Evolutionary conservation across 2,113 vertebrate genomes (phyloP), one percentile per base, ranked within the genome.

Genomic region (Sciurus niger): DNA sequence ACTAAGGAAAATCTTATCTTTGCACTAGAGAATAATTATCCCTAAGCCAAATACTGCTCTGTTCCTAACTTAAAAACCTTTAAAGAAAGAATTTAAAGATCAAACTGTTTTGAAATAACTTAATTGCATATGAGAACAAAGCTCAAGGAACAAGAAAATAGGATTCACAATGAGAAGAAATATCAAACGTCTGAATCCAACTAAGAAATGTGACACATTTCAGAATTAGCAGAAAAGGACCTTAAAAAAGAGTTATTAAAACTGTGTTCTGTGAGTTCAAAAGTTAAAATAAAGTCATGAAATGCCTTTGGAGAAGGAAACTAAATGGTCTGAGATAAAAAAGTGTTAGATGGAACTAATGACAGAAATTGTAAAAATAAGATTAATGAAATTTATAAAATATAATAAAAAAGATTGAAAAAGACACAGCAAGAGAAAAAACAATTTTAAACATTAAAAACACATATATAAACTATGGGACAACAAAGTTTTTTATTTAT

Each of bases 81-180:
- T 55, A 65, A 90, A 90, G 74, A n/a, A 79, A 79, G 48, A 68
- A 90, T 68, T 68, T 18, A 68, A 80, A 90, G 60, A 53, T 53
- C n/a, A 79, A 68, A 80, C 60, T 68, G 7, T 68, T 79, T 79
- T 30, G n/a, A 48, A 51, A 79, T 30, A 90, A 79, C 28, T 68
- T 40, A 68, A 53, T 51, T 79, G 43, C 76, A 43, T 32, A 17
- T 63, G 37, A 65, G 16, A 20, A 63, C 4, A 83, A 63, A 43
- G 14, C 17, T 65, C 46, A 68, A 90, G 48, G 46, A 67, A 65
- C 58, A 51, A 63, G 46, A 67, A 89, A 22, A 48, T 12, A 22
- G 60, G 25, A 51, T 34, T 48, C 34, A 79, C 8, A 30, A 65
- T 83, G 37, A 90, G 25, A 60, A 90, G 24, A 53, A 14, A 32